Conservation (phyloP, 1,140 invertebrate species). For the Scaptomyza montana region DNA sequence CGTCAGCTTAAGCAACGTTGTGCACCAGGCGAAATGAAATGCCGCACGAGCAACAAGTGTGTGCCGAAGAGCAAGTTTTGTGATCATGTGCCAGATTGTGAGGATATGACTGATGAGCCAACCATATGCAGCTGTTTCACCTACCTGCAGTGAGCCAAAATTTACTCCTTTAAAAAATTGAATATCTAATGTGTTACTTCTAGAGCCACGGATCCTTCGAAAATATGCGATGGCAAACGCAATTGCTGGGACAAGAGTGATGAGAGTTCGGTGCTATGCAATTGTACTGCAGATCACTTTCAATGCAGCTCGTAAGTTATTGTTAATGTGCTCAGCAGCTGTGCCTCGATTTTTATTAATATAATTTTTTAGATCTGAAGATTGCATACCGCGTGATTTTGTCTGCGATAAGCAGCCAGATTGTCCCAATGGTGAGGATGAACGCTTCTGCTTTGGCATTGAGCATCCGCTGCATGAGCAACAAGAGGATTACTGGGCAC, state of each 20-base stretch:
- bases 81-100: slow-evolving; percentile 88
- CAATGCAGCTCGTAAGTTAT: slow-evolving; percentile 84
- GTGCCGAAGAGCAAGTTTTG: slow-evolving; percentile 88
- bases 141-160: slow-evolving; percentile 85
- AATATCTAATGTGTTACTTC: not conserved
- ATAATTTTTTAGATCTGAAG: slow-evolving; percentile 63
- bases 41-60: slow-evolving; percentile 87
- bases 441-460: slow-evolving; percentile 85
- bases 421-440: slow-evolving; percentile 89
- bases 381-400: slow-evolving; percentile 88
- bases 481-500: slow-evolving; percentile 51
- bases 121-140: slow-evolving; percentile 86
- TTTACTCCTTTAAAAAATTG: not conserved
- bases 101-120: slow-evolving; percentile 90
- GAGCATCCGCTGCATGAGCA: slow-evolving; percentile 68
- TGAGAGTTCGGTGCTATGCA: slow-evolving; percentile 88
- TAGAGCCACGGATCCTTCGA: slow-evolving; percentile 86
- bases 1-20: slow-evolving; percentile 49
- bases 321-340: too few relatives aligned
- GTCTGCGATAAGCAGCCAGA: slow-evolving; percentile 89
- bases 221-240: slow-evolving; percentile 90
- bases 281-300: slow-evolving; percentile 85
- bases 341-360: not conserved
- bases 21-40: slow-evolving; percentile 86
- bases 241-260: slow-evolving; percentile 92